phyloP scores from a whole-genome alignment of 2,797 vertebrate genomes.

The Halcyon leucocephala region DNA sequence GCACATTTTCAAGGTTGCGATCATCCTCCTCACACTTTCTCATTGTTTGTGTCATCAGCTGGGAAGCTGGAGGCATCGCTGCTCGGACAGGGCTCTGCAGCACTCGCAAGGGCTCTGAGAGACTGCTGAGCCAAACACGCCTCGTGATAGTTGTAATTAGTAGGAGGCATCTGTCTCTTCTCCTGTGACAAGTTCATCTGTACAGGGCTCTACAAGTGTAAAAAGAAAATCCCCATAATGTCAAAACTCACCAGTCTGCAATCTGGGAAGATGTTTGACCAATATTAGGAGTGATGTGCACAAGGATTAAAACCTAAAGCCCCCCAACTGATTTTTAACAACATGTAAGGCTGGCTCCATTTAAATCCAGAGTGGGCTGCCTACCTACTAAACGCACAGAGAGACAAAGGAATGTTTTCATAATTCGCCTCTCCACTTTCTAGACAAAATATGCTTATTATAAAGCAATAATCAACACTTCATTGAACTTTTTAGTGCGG shows the following conservation, averaged over 20 bases:
- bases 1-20: background rate
- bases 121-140: background rate
- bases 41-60: rapidly evolving
- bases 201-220: background rate
- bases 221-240: background rate
- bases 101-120: background rate
- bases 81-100: background rate
- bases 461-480: background rate
- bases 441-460: background rate
- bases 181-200: background rate
- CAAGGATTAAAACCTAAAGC: background rate
- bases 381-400: background rate
- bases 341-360: background rate
- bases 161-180: background rate
- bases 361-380: background rate
- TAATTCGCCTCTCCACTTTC: background rate
- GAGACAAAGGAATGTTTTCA: background rate
- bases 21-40: background rate
- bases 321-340: background rate
- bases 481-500: background rate
- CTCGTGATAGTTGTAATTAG: background rate
- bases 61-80: background rate
- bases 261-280: background rate
- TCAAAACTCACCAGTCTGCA: background rate
- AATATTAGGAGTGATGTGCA: background rate